Conservation (phyloP, 1,140 invertebrate genomes). For the Drosophila pruinosa region DNA sequence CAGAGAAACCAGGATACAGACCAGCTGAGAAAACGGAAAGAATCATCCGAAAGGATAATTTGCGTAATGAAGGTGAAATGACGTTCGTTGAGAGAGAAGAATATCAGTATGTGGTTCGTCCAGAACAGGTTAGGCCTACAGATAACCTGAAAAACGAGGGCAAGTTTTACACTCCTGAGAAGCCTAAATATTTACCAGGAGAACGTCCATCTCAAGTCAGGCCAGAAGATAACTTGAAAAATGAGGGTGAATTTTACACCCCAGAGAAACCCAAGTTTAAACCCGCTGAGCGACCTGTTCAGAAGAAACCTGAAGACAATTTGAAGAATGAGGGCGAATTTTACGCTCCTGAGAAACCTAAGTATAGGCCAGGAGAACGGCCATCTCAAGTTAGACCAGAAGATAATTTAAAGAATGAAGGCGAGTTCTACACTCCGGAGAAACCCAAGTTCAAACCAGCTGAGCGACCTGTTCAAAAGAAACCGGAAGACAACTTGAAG, state of each 20-base stretch:
- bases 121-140: slow-evolving; percentile 54
- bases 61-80: slow-evolving; percentile 86
- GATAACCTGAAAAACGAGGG: slow-evolving; percentile 86
- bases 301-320: slow-evolving; percentile 84
- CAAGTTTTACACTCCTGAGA: slow-evolving; percentile 84
- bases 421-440: slow-evolving; percentile 85
- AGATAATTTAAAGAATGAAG: slow-evolving; percentile 87
- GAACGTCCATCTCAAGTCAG: slow-evolving; percentile 12
- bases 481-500: background rate
- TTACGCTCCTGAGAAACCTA: slow-evolving; percentile 29
- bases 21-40: slow-evolving; percentile 60
- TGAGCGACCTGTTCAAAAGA: slow-evolving; percentile 22
- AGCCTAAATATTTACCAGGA: slow-evolving; percentile 71
- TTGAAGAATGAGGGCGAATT: slow-evolving; percentile 84
- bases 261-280: slow-evolving; percentile 82
- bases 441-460: slow-evolving; percentile 84
- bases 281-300: slow-evolving; percentile 83
- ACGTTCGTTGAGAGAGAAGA: slow-evolving; percentile 50
- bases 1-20: slow-evolving; percentile 1
- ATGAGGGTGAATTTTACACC: slow-evolving; percentile 87
- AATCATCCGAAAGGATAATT: slow-evolving; percentile 85
- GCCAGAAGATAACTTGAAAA: slow-evolving; percentile 12
- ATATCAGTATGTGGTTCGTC: slow-evolving; percentile 31
- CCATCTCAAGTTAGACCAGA: slow-evolving; percentile 83
- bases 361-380: slow-evolving; percentile 84